A percentile compares a stretch with the other conserved stretches of the same genome.
Evolutionary conservation across 1,140 invertebrate species (phyloP).

Genomic region (Orussus abietinus): DNA sequence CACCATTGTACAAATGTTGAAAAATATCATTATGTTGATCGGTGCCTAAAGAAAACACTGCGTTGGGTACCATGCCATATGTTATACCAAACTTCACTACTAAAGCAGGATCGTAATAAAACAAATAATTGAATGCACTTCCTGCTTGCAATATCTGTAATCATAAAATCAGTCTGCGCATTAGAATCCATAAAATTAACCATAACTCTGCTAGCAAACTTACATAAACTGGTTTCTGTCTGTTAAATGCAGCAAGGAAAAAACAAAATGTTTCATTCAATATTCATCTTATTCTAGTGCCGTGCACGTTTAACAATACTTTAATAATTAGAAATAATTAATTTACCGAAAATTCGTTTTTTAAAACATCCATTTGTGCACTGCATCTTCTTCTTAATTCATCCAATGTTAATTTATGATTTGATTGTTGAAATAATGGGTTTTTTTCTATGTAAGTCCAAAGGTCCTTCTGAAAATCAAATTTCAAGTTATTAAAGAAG

Average conservation of each 20-base stretch:
- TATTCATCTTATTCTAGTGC: no score
- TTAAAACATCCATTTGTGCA: conserved; percentile 54
- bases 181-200: conserved; percentile 6
- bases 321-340: conserved; percentile 15
- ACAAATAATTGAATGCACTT: conserved; percentile 62
- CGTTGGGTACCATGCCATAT: conserved; percentile 65
- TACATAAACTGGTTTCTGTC: neutral
- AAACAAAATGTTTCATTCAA: no score
- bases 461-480: conserved; percentile 70
- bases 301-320: conserved; percentile 1
- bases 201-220: conserved; percentile 1
- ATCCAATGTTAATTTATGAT: conserved; percentile 61
- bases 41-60: conserved; percentile 70
- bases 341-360: conserved; percentile 57
- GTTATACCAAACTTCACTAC: conserved; percentile 67
- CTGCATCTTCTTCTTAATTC: conserved; percentile 66
- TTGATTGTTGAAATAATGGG: conserved; percentile 67
- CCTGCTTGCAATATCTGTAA: conserved; percentile 59
- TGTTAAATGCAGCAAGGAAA: conserved; percentile 8
- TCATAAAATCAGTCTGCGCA: conserved; percentile 18
- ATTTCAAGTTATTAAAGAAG: conserved; percentile 16
- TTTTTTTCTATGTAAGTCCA: conserved; percentile 79
- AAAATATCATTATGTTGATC: conserved; percentile 70
- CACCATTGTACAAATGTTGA: conserved; percentile 63
- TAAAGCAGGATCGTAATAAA: conserved; percentile 63